Percentiles rank a stretch among this genome's conserved stretches.
Conservation (phyloP, 2,888 invertebrate species). For the Pardosa pseudoannulata region DNA sequence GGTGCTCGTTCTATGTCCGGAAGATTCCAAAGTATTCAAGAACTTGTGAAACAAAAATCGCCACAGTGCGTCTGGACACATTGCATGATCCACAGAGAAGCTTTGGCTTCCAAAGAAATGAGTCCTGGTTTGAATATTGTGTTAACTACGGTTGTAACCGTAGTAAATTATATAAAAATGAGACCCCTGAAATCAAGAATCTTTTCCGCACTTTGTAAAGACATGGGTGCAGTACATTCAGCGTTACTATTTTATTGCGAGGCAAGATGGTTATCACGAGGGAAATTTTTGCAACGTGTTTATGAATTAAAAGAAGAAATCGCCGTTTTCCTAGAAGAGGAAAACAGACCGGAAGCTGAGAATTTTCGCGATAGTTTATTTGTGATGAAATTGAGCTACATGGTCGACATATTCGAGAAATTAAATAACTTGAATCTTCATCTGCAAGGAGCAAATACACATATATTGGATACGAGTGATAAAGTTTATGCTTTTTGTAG, state of each 20-base stretch:
- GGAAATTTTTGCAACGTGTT: constrained; percentile 32
- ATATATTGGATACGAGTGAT: constrained; percentile 52
- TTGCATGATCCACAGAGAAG: constrained; percentile 40
- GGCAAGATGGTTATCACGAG: constrained; percentile 27
- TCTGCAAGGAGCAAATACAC: constrained; percentile 49
- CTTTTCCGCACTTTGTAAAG: constrained; percentile 30
- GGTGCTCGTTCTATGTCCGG: no score
- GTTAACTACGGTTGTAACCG: constrained; percentile 27
- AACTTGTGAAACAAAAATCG: constrained; percentile 39
- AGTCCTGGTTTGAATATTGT: constrained; percentile 37
- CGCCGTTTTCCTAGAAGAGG: constrained; percentile 17
- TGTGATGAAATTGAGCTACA: constrained; percentile 36
- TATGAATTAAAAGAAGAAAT: constrained; percentile 34
- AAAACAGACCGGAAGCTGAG: constrained; percentile 13
- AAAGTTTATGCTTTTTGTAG: constrained; percentile 49
- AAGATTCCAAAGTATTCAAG: constrained; percentile 40
- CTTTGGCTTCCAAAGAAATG: constrained; percentile 27
- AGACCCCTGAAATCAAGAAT: constrained; percentile 36
- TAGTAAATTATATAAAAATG: constrained; percentile 42
- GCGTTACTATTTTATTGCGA: constrained; percentile 37
- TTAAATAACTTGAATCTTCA: constrained; percentile 51
- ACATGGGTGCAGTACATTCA: constrained; percentile 31
- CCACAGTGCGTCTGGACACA: constrained; percentile 26
- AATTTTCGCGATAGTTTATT: constrained; percentile 31
- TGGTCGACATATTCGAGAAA: constrained; percentile 48